These are phyloP conservation scores for Odontocerum albicorne DNA, from an alignment of 2,888 invertebrate genomes.

Conservation along the genomic window DNA sequence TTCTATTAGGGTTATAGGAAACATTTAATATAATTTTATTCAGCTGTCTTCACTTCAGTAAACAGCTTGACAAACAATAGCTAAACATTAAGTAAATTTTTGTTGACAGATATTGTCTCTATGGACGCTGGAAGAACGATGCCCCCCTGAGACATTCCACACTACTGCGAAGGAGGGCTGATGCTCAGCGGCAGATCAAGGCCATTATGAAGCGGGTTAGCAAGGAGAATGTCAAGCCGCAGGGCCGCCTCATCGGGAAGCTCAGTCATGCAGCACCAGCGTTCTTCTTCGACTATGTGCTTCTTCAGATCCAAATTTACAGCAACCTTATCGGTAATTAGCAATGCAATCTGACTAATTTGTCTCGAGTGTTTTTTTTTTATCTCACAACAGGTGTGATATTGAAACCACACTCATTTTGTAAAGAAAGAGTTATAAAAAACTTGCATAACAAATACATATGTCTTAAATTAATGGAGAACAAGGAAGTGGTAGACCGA, in stretches of 20 bases:
- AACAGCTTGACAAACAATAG: neutral
- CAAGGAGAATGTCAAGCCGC: slow-evolving; percentile 97
- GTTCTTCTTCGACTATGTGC: slow-evolving; percentile 94
- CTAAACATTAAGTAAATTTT: slow-evolving; percentile 10
- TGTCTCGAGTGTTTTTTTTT: neutral
- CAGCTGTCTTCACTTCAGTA: neutral
- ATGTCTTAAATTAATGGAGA: too few relatives aligned
- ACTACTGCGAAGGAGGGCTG: slow-evolving; percentile 80
- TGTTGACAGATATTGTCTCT: slow-evolving; percentile 73
- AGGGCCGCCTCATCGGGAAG: slow-evolving; percentile 95
- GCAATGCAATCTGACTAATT: slow-evolving; percentile 6
- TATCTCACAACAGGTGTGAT: too few relatives aligned
- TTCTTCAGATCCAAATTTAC: slow-evolving; percentile 79
- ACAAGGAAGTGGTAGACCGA: too few relatives aligned
- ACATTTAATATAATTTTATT: neutral
- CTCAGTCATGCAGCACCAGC: slow-evolving; percentile 95
- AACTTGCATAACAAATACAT: too few relatives aligned
- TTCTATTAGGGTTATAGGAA: too few relatives aligned
- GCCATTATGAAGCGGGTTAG: slow-evolving; percentile 97
- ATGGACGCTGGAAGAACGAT: slow-evolving; percentile 96
- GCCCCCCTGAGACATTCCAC: slow-evolving; percentile 80
- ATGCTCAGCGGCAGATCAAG: slow-evolving; percentile 88
- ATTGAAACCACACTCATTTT: too few relatives aligned
- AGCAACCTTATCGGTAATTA: slow-evolving; percentile 80
- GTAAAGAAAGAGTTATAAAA: too few relatives aligned